Evolutionary conservation across 1,140 invertebrate species (phyloP).

Genomic region (Armadillidium nasatum): DNA sequence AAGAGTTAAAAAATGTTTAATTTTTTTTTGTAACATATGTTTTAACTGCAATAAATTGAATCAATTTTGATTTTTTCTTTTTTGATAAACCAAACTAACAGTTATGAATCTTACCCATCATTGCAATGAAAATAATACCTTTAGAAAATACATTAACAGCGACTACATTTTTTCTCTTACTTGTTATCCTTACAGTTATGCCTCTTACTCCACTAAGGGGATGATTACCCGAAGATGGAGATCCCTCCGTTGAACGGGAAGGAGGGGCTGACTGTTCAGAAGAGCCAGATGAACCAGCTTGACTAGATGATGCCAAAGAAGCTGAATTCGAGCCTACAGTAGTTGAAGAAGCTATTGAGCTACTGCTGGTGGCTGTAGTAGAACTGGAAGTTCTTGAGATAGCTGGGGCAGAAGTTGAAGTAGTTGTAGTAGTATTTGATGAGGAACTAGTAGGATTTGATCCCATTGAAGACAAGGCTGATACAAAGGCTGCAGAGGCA

Average conservation of each 20-base stretch:
- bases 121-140: too few relatives aligned
- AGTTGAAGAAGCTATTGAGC: neutral
- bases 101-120: too few relatives aligned
- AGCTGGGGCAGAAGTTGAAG: slow-evolving; percentile 24
- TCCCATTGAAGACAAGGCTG: slow-evolving; percentile 50
- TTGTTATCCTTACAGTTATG: slow-evolving; percentile 40
- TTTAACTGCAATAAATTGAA: too few relatives aligned
- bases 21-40: too few relatives aligned
- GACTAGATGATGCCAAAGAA: slow-evolving; percentile 18
- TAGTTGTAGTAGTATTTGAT: slow-evolving; percentile 31
- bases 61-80: too few relatives aligned
- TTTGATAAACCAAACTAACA: too few relatives aligned
- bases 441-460: slow-evolving; percentile 17
- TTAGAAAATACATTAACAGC: too few relatives aligned
- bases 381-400: neutral
- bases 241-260: slow-evolving; percentile 40
- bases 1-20: too few relatives aligned
- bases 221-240: slow-evolving; percentile 28
- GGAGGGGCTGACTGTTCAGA: slow-evolving; percentile 21
- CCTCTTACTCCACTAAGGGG: slow-evolving; percentile 40
- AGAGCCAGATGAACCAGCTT: neutral
- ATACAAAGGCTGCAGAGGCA: slow-evolving; percentile 51
- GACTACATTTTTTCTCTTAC: slow-evolving; percentile 21
- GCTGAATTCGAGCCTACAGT: neutral
- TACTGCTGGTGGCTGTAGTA: neutral